phyloP scores from a whole-genome alignment of 2,797 vertebrate species.

The Dryobates pubescens region DNA sequence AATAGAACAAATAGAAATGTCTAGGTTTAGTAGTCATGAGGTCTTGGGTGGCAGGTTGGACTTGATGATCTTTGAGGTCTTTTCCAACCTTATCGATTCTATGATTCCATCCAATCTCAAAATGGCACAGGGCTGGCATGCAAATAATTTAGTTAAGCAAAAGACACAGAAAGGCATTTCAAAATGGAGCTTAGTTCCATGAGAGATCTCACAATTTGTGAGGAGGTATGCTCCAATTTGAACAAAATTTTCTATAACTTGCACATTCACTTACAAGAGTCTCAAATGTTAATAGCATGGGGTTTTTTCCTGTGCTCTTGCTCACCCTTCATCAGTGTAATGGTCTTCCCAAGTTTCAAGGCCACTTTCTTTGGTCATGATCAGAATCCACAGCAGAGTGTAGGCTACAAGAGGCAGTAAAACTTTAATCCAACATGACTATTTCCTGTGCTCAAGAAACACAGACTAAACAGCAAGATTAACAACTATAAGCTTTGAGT shows the following conservation, averaged over 20 bases:
- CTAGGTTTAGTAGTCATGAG: neutral
- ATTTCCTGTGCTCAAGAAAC: neutral
- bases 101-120: neutral
- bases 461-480: neutral
- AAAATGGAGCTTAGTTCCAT: neutral
- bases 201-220: neutral
- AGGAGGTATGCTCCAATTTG: neutral
- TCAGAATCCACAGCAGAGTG: neutral
- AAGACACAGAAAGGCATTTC: neutral
- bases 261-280: neutral
- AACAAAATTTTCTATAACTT: neutral
- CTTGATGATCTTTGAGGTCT: too few species aligned
- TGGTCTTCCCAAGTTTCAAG: neutral
- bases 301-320: neutral
- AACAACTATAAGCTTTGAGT: neutral
- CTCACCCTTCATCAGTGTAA: neutral
- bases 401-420: neutral
- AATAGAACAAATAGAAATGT: neutral
- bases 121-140: neutral
- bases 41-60: too few species aligned
- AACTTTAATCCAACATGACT: neutral
- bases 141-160: neutral
- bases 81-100: too few species aligned
- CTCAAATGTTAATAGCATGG: rapidly evolving
- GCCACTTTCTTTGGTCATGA: neutral